These are phyloP conservation scores for Nesometra sesokonis DNA, from an alignment of 35 echinoderm and acorn worm species.

Conservation along the genomic window DNA sequence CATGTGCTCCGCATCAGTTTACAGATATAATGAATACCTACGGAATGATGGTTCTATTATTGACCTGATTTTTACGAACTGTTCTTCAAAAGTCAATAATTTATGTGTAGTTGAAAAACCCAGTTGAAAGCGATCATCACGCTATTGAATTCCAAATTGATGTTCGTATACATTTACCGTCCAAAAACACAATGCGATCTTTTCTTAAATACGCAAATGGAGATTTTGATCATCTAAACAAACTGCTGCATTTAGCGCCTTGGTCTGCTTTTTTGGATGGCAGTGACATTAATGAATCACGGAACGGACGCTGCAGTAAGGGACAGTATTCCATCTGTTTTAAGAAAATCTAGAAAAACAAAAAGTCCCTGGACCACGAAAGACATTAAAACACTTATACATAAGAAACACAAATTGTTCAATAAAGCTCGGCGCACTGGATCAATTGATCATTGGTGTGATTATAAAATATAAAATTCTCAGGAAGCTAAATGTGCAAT, in stretches of 20 bases:
- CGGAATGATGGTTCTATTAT: slow-evolving; percentile 1
- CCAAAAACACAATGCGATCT: neutral
- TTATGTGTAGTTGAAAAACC: slow-evolving; percentile 3
- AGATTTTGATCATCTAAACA: slow-evolving; percentile 12
- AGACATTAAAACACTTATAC: too few relatives aligned
- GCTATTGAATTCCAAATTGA: slow-evolving; percentile 1
- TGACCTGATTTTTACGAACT: slow-evolving; percentile 18
- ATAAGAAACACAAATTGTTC: too few relatives aligned
- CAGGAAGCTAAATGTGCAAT: too few relatives aligned
- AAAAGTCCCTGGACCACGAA: too few relatives aligned
- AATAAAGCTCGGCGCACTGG: too few relatives aligned
- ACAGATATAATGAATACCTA: too few relatives aligned
- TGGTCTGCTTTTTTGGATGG: slow-evolving; percentile 1
- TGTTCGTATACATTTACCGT: neutral
- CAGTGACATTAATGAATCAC: neutral
- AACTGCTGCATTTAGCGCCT: slow-evolving; percentile 9
- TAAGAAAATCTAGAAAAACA: too few relatives aligned
- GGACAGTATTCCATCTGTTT: too few relatives aligned
- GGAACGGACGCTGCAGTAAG: slow-evolving; percentile 3
- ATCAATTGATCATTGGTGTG: too few relatives aligned
- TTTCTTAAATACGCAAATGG: neutral
- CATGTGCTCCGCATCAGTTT: too few relatives aligned
- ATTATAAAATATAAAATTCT: too few relatives aligned
- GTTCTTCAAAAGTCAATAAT: neutral
- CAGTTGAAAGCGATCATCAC: too few relatives aligned